A percentile compares a stretch with the other conserved stretches of the same genome.
Evolutionary conservation across 2,797 vertebrate genomes (phyloP).

Genomic region (Phaenicophaeus curvirostris): DNA sequence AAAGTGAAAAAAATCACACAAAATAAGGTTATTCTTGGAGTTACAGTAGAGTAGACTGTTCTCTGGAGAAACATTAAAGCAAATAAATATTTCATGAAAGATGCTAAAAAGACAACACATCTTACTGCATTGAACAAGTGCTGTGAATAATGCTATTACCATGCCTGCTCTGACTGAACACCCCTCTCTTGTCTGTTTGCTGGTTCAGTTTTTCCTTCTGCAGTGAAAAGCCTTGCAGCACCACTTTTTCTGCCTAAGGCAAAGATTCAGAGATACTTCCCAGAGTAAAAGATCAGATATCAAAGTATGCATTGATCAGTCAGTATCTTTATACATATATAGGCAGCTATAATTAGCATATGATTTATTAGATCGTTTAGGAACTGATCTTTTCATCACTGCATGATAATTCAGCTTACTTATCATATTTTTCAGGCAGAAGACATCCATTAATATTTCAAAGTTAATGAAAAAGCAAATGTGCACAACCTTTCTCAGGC

Average conservation of each 20-base stretch:
- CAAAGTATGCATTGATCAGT: background rate
- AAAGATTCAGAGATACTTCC: background rate
- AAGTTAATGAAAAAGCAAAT: background rate
- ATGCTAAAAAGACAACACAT: background rate
- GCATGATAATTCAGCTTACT: background rate
- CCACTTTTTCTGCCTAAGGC: background rate
- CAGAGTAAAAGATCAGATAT: background rate
- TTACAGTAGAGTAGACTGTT: background rate
- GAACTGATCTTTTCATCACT: background rate
- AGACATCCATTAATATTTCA: background rate
- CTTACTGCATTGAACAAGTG: background rate
- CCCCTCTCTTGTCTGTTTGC: background rate
- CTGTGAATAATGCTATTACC: background rate
- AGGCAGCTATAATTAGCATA: background rate
- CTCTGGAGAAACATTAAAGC: slow-evolving; percentile 16
- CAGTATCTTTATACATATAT: background rate
- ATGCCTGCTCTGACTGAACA: background rate
- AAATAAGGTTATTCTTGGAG: background rate
- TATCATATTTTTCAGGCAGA: background rate
- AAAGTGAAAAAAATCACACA: background rate
- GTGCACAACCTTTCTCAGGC: background rate
- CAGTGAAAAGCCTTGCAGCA: background rate
- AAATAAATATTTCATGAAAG: slow-evolving; percentile 49
- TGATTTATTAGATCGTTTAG: background rate
- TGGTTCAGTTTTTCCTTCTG: background rate